Percentiles rank a stretch among this genome's conserved stretches.
These are phyloP conservation scores for Ginglymostoma cirratum DNA, from an alignment of 2,113 vertebrate genomes.

Conservation along the genomic window DNA sequence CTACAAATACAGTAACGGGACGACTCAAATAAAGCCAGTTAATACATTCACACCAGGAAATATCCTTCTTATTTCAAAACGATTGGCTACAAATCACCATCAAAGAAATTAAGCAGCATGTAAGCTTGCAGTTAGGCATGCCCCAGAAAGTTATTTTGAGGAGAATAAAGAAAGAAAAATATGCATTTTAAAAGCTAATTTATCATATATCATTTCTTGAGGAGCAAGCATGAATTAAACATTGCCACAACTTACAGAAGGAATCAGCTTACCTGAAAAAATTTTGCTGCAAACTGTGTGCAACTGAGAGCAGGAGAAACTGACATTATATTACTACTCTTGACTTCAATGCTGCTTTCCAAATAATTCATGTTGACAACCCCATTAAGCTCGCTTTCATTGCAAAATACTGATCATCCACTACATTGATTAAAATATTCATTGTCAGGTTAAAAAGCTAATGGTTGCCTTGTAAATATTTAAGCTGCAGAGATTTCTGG, in stretches of 20 bases:
- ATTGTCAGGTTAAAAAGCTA: not conserved
- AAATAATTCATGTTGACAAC: constrained; percentile 10
- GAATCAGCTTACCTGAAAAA: not conserved
- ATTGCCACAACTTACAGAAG: not conserved
- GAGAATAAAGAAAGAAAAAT: not conserved
- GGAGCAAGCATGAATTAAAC: constrained; percentile 4
- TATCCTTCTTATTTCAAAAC: not conserved
- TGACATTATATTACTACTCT: not conserved
- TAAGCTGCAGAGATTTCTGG: not conserved
- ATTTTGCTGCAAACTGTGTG: not conserved
- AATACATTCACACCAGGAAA: not conserved
- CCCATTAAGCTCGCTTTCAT: not conserved
- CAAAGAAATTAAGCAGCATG: not conserved
- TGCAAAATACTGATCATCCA: not conserved
- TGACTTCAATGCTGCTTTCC: not conserved
- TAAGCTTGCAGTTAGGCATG: not conserved
- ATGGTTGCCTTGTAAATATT: not conserved
- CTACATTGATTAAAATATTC: not conserved
- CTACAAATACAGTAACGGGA: not conserved
- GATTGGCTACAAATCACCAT: not conserved
- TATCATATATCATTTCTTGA: not conserved
- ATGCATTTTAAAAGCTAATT: not conserved
- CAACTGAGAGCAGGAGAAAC: not conserved
- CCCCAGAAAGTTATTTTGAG: not conserved
- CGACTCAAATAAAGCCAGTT: constrained; percentile 4